Evolutionary conservation across 2,888 invertebrate genomes (phyloP), one percentile per base, ranked within the genome.

Genomic region (Metacarcinus magister): DNA sequence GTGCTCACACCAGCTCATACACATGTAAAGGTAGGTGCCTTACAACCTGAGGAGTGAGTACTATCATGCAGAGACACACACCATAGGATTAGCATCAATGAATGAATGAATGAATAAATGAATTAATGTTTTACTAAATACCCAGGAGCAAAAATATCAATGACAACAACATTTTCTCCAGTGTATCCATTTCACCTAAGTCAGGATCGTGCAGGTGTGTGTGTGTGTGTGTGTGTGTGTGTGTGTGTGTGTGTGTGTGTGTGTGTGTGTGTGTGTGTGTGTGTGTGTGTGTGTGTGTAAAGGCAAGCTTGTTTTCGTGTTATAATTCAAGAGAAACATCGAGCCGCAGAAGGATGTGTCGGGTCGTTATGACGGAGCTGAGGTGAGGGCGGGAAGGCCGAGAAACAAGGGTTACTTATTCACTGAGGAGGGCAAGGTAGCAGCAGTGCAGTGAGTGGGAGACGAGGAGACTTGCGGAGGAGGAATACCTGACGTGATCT

Each of bases 281-380:
- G 39, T 39, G 39, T 39, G 39, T 39, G 39, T 39, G 10, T 54
- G 16, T 54, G 54, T 54, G 54, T 54, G n/a, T 23, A n/a, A 67
- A 67, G 67, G n/a, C 19, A 67, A 23, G n/a, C 67, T 67, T 67
- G 67, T 67, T 67, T 67, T n/a, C 67, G 5, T n/a, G 67, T 67
- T n/a, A 67, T 67, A 67, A n/a, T 67, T 67, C 67, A 67, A 67
- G 67, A 67, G 23, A 67, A 67, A 67, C n/a, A 67, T 67, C 67
- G n/a, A 67, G 3, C 23, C 23, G 23, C 67, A n/a, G n/a, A 67
- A 67, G 23, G 67, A 67, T n/a, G n/a, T 67, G 67, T 67, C 67
- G n/a, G n/a, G 32, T 32, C 32, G 82, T 32, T 32, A 23, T 10
- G 32, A 32, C 28, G 32, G 32, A 23, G 82, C 28, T 8, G 82